Evolutionary conservation across 1,140 invertebrate species (phyloP), one percentile per base, ranked within the genome.

Genomic region (Polyergus mexicanus): DNA sequence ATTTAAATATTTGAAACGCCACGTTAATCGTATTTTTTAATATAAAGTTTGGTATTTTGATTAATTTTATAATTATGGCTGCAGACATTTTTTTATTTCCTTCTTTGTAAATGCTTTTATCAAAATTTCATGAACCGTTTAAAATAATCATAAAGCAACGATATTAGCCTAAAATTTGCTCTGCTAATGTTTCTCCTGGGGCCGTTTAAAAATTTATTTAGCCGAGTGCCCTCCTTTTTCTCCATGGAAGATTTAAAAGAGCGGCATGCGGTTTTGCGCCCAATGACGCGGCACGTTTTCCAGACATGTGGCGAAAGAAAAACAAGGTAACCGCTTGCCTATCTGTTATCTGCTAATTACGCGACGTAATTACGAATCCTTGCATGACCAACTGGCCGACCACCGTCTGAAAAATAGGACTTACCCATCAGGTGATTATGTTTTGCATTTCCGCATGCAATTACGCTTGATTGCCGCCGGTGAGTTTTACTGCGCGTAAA

Each of bases 281-380:
- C 25, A 56, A 47, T 62, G 71, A 87, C 62, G 38, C 56, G 54
- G 38, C 25, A 32, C 35, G 54, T 41, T 58, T 60, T 25, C 38
- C 19, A 35, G 58, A 86, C 72, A 69, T 75, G 81, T 62, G 60
- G 72, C 38, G n/a, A 51, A 54, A 28, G 63, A 86, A 83, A 80
- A 80, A 47, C 58, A 25, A 47, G 35, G 16, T 60, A 62, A 11
- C 44, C 51, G 32, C 68, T 63, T 54, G 80, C 71, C 77, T 80
- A 62, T 86, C 88, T 74, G 87, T 88, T 86, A 89, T 87, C 85
- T 85, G 80, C 66, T 89, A 90, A 89, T 89, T 89, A 87, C 86
- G 65, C 71, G 58, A 54, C 69, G 81, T 85, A 88, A 90, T 89
- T 89, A 89, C 86, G 88, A 87, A 86, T 89, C 87, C 47, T 84